These are phyloP conservation scores for Phoenicopterus ruber DNA, from an alignment of 2,113 vertebrate genomes.

Conservation along the genomic window DNA sequence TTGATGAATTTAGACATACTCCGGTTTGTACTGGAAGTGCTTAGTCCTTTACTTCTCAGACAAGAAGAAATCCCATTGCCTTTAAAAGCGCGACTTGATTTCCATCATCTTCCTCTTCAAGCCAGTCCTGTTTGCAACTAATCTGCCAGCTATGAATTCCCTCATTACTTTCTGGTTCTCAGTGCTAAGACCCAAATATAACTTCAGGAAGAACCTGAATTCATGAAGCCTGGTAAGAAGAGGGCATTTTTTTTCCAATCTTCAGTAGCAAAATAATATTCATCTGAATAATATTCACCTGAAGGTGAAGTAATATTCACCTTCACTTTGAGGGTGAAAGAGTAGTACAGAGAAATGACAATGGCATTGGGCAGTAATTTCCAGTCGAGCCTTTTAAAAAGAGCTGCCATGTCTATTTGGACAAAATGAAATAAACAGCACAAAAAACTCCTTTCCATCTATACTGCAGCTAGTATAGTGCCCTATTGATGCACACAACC, in stretches of 20 bases:
- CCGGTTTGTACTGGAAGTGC: neutral
- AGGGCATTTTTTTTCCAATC: neutral
- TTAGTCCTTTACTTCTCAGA: neutral
- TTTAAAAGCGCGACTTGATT: neutral
- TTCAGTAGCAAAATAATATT: neutral
- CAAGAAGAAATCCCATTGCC: neutral
- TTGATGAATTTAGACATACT: neutral
- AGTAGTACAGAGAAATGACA: neutral
- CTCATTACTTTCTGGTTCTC: neutral
- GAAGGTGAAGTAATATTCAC: neutral
- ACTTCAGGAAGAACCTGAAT: neutral
- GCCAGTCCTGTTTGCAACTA: neutral
- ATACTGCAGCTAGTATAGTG: neutral
- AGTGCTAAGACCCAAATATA: neutral
- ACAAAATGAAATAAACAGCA: neutral
- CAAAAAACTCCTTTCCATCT: neutral
- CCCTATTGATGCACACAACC: neutral
- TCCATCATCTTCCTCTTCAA: neutral
- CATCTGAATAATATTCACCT: neutral
- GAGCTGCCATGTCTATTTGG: neutral
- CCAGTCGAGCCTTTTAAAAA: neutral
- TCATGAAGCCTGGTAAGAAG: neutral
- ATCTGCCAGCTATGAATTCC: neutral
- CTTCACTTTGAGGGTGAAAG: neutral
- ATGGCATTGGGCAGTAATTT: neutral